A percentile compares a stretch with the other conserved stretches of the same genome.
phyloP scores from a whole-genome alignment of 1,140 invertebrate genomes.

The Pteromalus puparum region DNA sequence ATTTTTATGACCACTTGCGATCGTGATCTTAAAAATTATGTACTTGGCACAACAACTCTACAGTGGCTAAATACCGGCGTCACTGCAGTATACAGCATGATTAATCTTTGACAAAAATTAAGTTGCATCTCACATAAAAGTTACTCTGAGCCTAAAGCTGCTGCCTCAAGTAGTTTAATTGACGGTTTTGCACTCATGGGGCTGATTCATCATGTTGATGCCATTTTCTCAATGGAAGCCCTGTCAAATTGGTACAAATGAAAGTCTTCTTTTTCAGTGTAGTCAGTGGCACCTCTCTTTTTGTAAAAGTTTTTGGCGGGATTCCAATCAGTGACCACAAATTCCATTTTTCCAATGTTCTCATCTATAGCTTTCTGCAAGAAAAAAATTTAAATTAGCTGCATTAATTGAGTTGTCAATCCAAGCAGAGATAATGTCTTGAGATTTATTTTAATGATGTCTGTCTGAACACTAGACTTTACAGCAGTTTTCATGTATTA shows the following conservation, averaged over 20 bases:
- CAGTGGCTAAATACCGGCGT: neutral
- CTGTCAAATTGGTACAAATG: conserved; percentile 76
- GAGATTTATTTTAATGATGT: neutral
- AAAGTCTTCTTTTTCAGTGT: conserved; percentile 82
- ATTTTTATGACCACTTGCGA: neutral
- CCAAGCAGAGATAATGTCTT: neutral
- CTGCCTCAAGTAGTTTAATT: neutral
- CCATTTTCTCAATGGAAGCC: conserved; percentile 64
- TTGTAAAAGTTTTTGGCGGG: conserved; percentile 86
- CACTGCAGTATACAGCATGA: neutral
- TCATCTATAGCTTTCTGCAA: conserved; percentile 77
- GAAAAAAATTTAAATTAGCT: conserved; percentile 25
- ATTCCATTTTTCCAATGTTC: conserved; percentile 80
- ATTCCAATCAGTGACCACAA: conserved; percentile 88
- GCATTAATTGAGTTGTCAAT: neutral
- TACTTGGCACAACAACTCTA: conserved; percentile 12
- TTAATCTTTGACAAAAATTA: neutral
- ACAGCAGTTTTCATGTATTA: neutral
- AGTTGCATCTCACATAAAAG: neutral
- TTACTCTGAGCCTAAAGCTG: neutral
- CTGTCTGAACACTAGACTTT: neutral
- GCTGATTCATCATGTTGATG: conserved; percentile 48
- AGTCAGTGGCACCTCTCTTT: conserved; percentile 79
- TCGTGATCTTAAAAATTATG: neutral
- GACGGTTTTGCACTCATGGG: neutral